Evolutionary conservation across 2,888 invertebrate genomes (phyloP), one percentile per base, ranked within the genome.

Genomic region (Graphium colonna): DNA sequence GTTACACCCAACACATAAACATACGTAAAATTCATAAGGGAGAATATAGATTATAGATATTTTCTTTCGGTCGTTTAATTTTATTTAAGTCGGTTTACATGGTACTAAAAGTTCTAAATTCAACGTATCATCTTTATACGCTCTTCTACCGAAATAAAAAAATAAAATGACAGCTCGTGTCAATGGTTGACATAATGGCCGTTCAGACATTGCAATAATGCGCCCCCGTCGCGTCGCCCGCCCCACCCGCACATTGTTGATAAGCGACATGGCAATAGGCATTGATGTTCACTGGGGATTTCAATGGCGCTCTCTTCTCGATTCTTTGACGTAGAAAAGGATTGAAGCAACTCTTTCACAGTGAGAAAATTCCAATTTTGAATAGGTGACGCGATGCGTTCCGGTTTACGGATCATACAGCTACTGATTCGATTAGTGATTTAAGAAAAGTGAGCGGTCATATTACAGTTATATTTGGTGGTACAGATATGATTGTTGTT

Each of bases 241-340:
- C 65, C 73, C 67, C 70, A 63, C 17, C 73, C 73, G 75, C 76
- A 76, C 74, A 77, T 74, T 78, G 79, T 68, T 78, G 85, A 85
- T 86, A 86, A 86, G 77, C 82, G 84, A 83, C 83, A 78, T 78
- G 76, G 82, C 85, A 86, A 84, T 84, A 85, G 82, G 85, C 82
- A 85, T 85, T 87, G 82, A 86, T 80, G 83, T 77, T 84, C 86
- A 75, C 80, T 68, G 71, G 83, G 81, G 82, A 85, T 76, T 82
- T 85, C 80, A 81, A 87, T 84, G 75, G 79, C 74, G 78, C 78
- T 75, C 79, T 83, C 77, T 75, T 65, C 74, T 77, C 73, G 68
- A 80, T 82, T 82, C 82, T 82, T 79, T 75, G 79, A 80, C 71
- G 75, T 75, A 76, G 80, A 81, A 82, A 79, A 75, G 82, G 80